A percentile compares a stretch with the other conserved stretches of the same genome.
Conservation (phyloP, 2,797 vertebrate species). For the Gymnopithys bicolor region DNA sequence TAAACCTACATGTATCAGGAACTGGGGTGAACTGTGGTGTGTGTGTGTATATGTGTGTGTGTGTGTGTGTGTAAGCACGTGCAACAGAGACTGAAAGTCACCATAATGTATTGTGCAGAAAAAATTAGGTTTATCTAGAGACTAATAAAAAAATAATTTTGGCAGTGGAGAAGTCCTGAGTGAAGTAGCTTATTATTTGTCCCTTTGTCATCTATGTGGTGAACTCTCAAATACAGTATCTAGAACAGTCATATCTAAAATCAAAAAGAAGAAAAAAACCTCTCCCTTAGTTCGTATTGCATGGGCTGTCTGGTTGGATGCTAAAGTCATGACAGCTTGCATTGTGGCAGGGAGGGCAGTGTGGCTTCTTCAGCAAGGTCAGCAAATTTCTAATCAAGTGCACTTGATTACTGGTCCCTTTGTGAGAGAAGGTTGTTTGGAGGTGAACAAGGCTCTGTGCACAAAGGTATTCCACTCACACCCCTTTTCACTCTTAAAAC, state of each 20-base stretch:
- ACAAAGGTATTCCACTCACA: not conserved
- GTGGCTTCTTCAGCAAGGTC: not conserved
- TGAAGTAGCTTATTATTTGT: not conserved
- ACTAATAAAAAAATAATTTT: not conserved
- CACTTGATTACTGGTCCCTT: not conserved
- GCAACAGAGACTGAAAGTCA: not conserved
- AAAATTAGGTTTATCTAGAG: not conserved
- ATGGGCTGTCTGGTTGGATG: not conserved
- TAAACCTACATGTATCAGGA: not conserved
- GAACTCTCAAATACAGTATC: not conserved
- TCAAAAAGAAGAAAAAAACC: not conserved
- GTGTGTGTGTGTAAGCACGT: not conserved
- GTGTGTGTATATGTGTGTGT: rapidly evolving
- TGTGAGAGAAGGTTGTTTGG: conserved; percentile 9
- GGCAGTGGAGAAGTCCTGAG: not conserved
- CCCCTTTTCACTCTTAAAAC: not conserved
- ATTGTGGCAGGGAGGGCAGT: not conserved
- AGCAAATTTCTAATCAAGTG: conserved; percentile 13
- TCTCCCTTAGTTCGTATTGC: not conserved
- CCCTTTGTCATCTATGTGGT: not conserved
- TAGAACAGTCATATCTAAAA: not conserved
- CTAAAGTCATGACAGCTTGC: conserved; percentile 4
- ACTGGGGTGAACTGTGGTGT: not conserved
- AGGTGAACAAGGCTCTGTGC: conserved; percentile 1
- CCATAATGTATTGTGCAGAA: not conserved